phyloP scores from a whole-genome alignment of 2,888 invertebrate genomes.

The Spilarctia lutea region DNA sequence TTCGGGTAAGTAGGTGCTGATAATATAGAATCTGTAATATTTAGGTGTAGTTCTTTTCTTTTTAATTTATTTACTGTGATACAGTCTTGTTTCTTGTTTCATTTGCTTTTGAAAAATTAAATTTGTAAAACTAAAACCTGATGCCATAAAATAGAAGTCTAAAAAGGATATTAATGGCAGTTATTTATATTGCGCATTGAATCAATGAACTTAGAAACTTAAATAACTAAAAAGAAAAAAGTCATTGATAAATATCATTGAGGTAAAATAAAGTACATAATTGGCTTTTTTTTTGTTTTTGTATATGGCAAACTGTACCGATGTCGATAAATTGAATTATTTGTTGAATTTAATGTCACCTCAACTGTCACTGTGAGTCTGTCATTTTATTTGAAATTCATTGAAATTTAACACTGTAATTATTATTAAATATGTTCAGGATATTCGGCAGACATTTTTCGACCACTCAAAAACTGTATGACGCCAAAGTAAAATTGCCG shows the following conservation, averaged over 20 bases:
- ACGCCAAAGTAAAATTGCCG: slow-evolving; percentile 54
- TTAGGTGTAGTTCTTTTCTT: neutral
- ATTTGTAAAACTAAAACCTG: no score
- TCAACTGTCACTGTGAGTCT: neutral
- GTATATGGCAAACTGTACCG: no score
- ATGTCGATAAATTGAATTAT: neutral
- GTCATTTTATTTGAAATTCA: neutral
- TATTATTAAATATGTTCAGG: slow-evolving; percentile 54
- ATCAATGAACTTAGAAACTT: neutral
- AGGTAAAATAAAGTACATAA: neutral
- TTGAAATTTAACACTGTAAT: neutral
- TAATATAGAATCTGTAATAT: neutral
- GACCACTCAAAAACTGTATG: neutral
- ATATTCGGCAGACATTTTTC: slow-evolving; percentile 58
- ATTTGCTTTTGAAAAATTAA: no score
- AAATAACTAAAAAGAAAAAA: neutral
- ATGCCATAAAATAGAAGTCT: no score
- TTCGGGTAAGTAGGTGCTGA: neutral
- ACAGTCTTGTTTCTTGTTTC: neutral
- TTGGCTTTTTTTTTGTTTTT: no score
- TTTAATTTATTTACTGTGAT: neutral
- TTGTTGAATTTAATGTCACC: neutral
- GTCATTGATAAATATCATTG: neutral
- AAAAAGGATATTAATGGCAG: no score
- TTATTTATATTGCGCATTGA: neutral